These are phyloP conservation scores for Laupala kohalensis DNA, from an alignment of 1,140 invertebrate genomes.

Conservation along the genomic window DNA sequence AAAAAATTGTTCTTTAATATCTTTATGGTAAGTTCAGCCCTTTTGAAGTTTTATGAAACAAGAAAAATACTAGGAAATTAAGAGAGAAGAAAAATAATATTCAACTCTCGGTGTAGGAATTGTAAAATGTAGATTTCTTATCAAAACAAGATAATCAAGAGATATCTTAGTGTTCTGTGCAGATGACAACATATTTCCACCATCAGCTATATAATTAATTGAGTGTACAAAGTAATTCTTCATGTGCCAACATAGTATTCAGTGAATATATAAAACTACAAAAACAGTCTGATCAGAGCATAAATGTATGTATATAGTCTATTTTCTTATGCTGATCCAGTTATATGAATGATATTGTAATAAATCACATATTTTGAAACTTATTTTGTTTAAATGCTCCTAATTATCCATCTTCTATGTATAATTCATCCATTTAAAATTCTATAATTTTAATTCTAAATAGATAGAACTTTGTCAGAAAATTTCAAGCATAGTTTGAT, in stretches of 20 bases:
- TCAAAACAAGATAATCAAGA: background rate
- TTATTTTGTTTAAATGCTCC: too few relatives aligned
- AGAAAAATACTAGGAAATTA: background rate
- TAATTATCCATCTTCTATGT: too few relatives aligned
- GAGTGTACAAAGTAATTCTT: background rate
- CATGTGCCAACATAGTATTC: background rate
- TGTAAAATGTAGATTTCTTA: background rate
- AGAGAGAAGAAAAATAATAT: background rate
- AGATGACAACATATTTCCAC: background rate
- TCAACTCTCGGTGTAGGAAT: background rate
- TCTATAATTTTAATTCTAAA: too few relatives aligned
- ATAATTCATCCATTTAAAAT: too few relatives aligned
- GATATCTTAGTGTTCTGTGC: too few relatives aligned
- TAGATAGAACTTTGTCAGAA: too few relatives aligned
- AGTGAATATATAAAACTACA: background rate
- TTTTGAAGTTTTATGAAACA: background rate
- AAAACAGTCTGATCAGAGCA: background rate
- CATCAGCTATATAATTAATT: background rate
- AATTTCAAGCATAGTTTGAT: too few relatives aligned
- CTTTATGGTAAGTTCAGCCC: background rate
- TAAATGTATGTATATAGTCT: background rate
- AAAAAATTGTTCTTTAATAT: background rate
- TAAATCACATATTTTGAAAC: background rate
- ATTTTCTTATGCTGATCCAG: background rate
- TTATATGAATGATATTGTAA: background rate